Evolutionary conservation across 2,888 invertebrate species (phyloP), one percentile per base, ranked within the genome.

Genomic region (Drosophila meridiana): DNA sequence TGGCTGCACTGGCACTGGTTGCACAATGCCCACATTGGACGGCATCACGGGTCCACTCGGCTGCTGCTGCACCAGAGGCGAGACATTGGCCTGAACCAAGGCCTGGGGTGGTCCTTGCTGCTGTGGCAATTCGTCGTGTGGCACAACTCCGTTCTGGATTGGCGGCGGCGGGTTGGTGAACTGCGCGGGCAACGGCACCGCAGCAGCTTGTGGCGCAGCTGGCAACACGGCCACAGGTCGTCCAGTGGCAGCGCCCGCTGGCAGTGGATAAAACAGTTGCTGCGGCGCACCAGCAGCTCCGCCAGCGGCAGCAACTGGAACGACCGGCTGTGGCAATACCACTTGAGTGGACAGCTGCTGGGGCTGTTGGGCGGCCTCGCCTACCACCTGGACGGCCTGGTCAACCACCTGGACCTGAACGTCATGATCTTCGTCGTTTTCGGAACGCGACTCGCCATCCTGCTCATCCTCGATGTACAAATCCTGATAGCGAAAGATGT

Each of bases 401-500:
- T 91, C 90, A 4, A 84, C 68, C 30, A 75, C 76, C 65, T 83
- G 73, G 36, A 87, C 80, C 76, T 91, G 91, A 40, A 90, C 87
- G 20, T 91, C 92, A 36, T 93, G 92, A 60, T 93, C 93, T 40
- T 93, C 93, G 42, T 92, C 93, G 50, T 93, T 93, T 75, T 93
- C 93, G 11, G 93, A 93, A 32, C 93, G 93, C 56, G 90, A 87
- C 66, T 93, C 93, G 26, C 89, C 92, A 57, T 93, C 93, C 79
- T 94, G 94, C 82, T 95, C 95, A 83, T 95, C 95, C 92, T 95
- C 95, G 92, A 94, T 95, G 94, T 93, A 95, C 94, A 93, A 94
- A 93, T 95, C 98, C 95, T 99, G 99, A 94, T 99, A 99, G 79
- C 99, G 97, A 94, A 99, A 99, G 93, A 99, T 99, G 94, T 99